phyloP scores from a whole-genome alignment of 2,113 vertebrate species.

The Oncorhynchus kisutch region DNA sequence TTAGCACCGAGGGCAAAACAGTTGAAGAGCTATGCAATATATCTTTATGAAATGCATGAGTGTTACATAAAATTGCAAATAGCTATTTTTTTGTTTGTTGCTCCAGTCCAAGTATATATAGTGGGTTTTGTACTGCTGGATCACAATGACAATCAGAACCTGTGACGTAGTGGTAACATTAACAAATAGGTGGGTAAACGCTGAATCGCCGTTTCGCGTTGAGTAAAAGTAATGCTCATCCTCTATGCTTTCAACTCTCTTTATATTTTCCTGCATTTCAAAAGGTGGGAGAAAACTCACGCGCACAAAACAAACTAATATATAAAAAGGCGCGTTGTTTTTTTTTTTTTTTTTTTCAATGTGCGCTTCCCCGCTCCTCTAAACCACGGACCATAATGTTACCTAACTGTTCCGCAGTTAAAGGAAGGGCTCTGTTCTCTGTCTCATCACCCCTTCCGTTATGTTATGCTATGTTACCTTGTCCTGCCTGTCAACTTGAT shows the following conservation, averaged over 20 bases:
- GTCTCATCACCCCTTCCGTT: conserved; percentile 47
- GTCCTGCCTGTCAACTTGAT: conserved; percentile 49
- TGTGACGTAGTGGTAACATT: no score
- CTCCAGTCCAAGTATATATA: conserved; percentile 64
- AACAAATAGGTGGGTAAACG: no score
- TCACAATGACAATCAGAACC: conserved; percentile 81
- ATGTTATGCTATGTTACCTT: conserved; percentile 57
- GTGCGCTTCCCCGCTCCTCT: no score
- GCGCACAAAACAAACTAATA: no score
- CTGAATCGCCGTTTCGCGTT: no score
- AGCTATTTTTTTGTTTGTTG: conserved; percentile 25
- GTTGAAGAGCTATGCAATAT: conserved; percentile 82
- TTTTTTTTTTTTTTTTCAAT: no score
- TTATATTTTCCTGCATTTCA: no score
- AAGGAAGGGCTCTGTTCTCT: conserved; percentile 80
- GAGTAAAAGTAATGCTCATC: no score
- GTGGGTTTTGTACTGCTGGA: conserved; percentile 64
- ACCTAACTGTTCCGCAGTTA: conserved; percentile 77
- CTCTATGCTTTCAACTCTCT: no score
- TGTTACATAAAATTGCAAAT: conserved; percentile 56
- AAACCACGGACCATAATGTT: not conserved
- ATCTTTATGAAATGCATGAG: conserved; percentile 71
- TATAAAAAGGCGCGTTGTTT: no score
- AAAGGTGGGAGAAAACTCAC: no score
- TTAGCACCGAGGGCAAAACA: conserved; percentile 63